phyloP scores from a whole-genome alignment of 1,140 invertebrate species.

The Drosophila repletoides region DNA sequence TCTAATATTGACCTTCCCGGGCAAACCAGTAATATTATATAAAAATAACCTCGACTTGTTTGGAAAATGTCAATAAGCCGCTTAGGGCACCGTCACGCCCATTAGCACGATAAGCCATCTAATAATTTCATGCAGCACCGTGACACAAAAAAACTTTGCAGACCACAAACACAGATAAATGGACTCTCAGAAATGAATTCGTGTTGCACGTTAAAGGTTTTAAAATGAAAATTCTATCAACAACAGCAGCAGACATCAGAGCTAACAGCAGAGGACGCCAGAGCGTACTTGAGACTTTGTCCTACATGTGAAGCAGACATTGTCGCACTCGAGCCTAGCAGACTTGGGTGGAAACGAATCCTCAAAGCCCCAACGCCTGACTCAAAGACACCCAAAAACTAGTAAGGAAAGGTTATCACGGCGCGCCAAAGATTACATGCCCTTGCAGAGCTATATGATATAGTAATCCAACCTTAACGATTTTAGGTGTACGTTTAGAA shows the following conservation, averaged over 20 bases:
- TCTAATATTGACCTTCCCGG: too few relatives aligned
- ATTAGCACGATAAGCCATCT: neutral
- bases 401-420: too few relatives aligned
- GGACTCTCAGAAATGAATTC: conserved; percentile 62
- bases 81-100: conserved; percentile 20
- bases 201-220: conserved; percentile 72
- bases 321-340: conserved; percentile 18
- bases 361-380: too few relatives aligned
- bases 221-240: conserved; percentile 77
- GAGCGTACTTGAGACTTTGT: conserved; percentile 11
- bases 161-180: conserved; percentile 5
- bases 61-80: conserved; percentile 33
- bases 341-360: conserved; percentile 6
- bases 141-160: conserved; percentile 32
- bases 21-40: too few relatives aligned
- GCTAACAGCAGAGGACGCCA: conserved; percentile 7
- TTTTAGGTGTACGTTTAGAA: too few relatives aligned
- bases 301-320: conserved; percentile 48
- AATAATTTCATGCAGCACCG: conserved; percentile 24
- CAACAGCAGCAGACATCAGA: conserved; percentile 30
- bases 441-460: too few relatives aligned
- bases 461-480: too few relatives aligned
- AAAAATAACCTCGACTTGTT: conserved; percentile 25
- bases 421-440: too few relatives aligned
- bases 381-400: too few relatives aligned